Conservation (phyloP, 1,140 invertebrate species). For the Drosophila setifemur region DNA sequence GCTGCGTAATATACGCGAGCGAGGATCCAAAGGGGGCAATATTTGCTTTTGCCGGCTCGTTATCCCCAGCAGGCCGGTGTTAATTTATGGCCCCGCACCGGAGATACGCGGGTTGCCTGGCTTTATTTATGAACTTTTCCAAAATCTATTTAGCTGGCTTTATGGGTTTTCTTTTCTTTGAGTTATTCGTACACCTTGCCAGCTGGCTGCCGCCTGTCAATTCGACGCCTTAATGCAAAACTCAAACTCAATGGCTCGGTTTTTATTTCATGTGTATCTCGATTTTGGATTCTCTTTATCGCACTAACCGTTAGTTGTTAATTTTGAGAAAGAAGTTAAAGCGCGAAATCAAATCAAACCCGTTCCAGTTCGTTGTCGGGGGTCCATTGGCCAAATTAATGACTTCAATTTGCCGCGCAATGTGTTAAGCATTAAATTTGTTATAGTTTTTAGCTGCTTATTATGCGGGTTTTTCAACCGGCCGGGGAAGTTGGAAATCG, state of each 20-base stretch:
- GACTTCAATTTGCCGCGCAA: constrained; percentile 54
- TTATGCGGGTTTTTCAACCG: constrained; percentile 9
- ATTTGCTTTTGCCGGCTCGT: constrained; percentile 41
- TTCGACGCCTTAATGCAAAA: constrained; percentile 43
- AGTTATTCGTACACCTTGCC: constrained; percentile 42
- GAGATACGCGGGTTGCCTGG: background rate
- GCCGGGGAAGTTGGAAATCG: constrained; percentile 14
- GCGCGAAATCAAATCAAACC: constrained; percentile 25
- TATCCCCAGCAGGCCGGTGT: constrained; percentile 36
- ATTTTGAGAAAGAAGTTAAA: constrained; percentile 16
- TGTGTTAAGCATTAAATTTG: constrained; percentile 53
- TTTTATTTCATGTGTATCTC: constrained; percentile 13
- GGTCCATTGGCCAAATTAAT: constrained; percentile 54
- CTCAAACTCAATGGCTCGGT: constrained; percentile 40
- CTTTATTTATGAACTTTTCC: constrained; percentile 26
- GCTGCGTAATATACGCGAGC: constrained; percentile 44
- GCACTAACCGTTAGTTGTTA: constrained; percentile 43
- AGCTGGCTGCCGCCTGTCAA: constrained; percentile 47
- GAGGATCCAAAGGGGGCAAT: constrained; percentile 26
- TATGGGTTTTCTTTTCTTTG: constrained; percentile 24
- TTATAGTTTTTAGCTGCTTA: constrained; percentile 28
- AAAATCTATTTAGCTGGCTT: constrained; percentile 21
- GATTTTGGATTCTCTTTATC: constrained; percentile 12
- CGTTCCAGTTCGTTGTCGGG: constrained; percentile 25
- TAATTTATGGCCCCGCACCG: constrained; percentile 62